Evolutionary conservation across 1,140 invertebrate species (phyloP), one percentile per base, ranked within the genome.

Genomic region (Aleiodes sp.): DNA sequence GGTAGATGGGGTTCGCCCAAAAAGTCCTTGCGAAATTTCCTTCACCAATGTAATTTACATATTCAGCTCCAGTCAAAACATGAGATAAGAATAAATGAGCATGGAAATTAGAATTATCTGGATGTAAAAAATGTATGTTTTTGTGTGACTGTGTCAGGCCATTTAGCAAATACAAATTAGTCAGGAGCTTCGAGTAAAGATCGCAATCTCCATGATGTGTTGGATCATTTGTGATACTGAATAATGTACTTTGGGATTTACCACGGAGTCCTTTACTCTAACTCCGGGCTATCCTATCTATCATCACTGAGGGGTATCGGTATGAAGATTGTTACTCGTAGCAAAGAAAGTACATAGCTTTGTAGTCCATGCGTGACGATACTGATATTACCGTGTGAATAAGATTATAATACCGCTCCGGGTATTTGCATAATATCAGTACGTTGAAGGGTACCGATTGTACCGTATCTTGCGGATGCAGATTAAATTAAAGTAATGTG

Each of bases 81-180:
- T n/a, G n/a, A n/a, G 39, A 26, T 24, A 21, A 28, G 35, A 52
- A 68, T 57, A 41, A 57, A 66, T n/a, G 14, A 14, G 29, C 63
- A 33, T 12, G 39, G 41, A 56, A 14, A 57, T 39, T 24, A 33
- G 39, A 39, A 29, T 21, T 8, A 46, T 46, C 35, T 46, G 35
- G 9, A 39, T 12, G 12, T 26, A 64, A 39, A 64, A n/a, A n/a
- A n/a, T n/a, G n/a, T n/a, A 64, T 43, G 52, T 68, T 61, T 62
- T 37, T 26, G 31, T 26, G 52, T 41, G 46, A 68, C 39, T 46
- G 39, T 61, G 68, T 31, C n/a, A 24, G 21, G 37, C 57, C 68
- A 73, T 73, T 73, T 73, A 70, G 71, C 67, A 73, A n/a, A 70
- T 57, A 73, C 71, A 70, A 73, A 73, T 70, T 73, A 70, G 63